Evolutionary conservation across 2,888 invertebrate genomes (phyloP).

Genomic region (Chouioia cunea): DNA sequence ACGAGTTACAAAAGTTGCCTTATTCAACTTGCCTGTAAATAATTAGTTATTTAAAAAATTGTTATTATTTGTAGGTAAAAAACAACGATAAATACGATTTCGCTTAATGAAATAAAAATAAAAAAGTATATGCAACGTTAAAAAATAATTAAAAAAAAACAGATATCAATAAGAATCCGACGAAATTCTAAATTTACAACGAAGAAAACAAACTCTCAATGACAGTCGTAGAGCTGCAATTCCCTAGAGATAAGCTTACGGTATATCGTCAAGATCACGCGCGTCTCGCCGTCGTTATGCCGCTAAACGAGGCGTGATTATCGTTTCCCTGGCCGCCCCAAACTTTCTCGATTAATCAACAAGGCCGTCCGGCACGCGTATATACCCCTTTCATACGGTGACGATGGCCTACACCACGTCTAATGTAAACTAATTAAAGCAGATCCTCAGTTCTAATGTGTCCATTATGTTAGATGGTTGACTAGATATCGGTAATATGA

Average conservation of each 20-base stretch:
- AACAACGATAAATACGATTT: no score
- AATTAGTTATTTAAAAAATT: no score
- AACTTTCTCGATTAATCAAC: slow-evolving; percentile 68
- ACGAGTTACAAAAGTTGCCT: no score
- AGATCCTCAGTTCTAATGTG: slow-evolving; percentile 64
- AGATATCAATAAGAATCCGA: no score
- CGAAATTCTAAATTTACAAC: neutral
- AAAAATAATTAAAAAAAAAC: no score
- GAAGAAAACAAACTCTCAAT: slow-evolving; percentile 42
- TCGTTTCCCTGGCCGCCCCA: slow-evolving; percentile 66
- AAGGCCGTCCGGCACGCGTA: slow-evolving; percentile 40
- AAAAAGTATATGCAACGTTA: no score
- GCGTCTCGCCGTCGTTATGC: slow-evolving; percentile 53
- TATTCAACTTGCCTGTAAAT: no score
- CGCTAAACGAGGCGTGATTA: slow-evolving; percentile 66
- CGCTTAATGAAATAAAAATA: no score
- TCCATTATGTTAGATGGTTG: slow-evolving; percentile 62
- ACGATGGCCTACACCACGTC: slow-evolving; percentile 58
- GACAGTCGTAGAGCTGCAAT: slow-evolving; percentile 4
- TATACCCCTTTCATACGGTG: slow-evolving; percentile 54
- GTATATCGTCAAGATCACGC: slow-evolving; percentile 28
- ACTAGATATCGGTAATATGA: no score
- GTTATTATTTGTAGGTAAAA: no score
- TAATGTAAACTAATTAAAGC: slow-evolving; percentile 68
- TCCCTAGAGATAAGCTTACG: neutral